Base-by-base conservation (phyloP, 2,797 vertebrate species). In the Poliocrania exsul region DNA sequence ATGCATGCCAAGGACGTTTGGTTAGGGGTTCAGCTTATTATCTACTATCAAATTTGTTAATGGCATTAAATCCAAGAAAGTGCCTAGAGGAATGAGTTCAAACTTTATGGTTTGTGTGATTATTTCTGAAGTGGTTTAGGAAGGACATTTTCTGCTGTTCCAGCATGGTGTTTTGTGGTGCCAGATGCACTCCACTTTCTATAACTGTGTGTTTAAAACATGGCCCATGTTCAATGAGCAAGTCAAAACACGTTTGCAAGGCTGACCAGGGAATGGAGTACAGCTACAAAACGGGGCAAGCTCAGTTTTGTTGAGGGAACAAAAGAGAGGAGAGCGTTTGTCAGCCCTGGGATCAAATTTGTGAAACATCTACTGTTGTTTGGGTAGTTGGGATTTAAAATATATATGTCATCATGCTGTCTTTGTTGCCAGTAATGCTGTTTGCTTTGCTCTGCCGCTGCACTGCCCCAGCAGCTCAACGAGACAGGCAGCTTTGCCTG, bases 281-380 rank as follows among this genome's bases (percentile, higher is more conserved):
- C 54, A 58, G 88, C 90, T 87, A 58, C 61, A 57, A 38, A 80
- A 65, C 0, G 7, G 53, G 29, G 38, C 33, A 90, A 65, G 46
- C 69, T 90, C 69, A 1, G 0, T 72, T 91, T 62, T 61, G 10
- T 35, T 23, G 40, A 42, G 62, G 72, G 38, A 81, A 75, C 79
- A 91, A 91, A 95, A 58, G 62, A 60, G 31, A 89, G 50, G 40
- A 57, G 62, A 40, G 57, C 0, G 0, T 90, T 96, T 90, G 84
- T 90, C 84, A 91, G 71, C 61, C 0, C 0, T 8, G 56, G 61
- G 81, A 90, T 90, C 85, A 66, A 40, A 53, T 92, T n/a, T 70
- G 72, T 91, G 88, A 71, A 93, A 88, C 91, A 89, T 72, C 86
- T 92, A 42, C 86, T 60, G 88, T 18, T 81, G 86, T 95, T 89